Conservation (phyloP, 2,888 invertebrate species). For the Stictocephala bisonia region DNA sequence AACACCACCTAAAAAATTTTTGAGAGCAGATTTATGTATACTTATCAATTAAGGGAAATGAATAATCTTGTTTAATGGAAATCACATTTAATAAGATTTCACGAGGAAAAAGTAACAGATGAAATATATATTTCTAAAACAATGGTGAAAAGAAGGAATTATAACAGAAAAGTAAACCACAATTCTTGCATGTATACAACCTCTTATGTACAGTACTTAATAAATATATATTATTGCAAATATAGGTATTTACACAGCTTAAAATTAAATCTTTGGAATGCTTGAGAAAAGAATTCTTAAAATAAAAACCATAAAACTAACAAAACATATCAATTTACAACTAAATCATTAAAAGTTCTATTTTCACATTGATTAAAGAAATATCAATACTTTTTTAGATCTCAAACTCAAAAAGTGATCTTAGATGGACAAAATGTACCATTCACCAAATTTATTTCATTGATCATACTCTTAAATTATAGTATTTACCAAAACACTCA, state of each 20-base stretch:
- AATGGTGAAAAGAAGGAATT: constrained; percentile 4
- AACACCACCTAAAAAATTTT: too few relatives aligned
- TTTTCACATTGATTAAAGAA: too few relatives aligned
- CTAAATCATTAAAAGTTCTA: too few relatives aligned
- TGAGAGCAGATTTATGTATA: too few relatives aligned
- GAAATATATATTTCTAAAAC: constrained; percentile 16
- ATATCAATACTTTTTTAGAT: too few relatives aligned
- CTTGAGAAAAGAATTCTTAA: constrained; percentile 2
- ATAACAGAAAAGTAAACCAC: constrained; percentile 19
- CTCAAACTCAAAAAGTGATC: too few relatives aligned
- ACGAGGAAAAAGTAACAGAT: constrained; percentile 23
- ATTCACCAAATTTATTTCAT: too few relatives aligned
- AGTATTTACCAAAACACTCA: too few relatives aligned
- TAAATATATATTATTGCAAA: constrained; percentile 34
- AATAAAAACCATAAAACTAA: neutral
- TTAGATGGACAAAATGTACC: too few relatives aligned
- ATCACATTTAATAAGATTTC: constrained; percentile 39
- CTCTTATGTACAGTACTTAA: constrained; percentile 40
- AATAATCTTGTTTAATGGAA: constrained; percentile 8
- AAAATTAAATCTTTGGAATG: constrained; percentile 39
- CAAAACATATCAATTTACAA: neutral
- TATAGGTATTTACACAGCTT: constrained; percentile 26
- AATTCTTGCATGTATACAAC: constrained; percentile 30
- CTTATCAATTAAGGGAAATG: too few relatives aligned
- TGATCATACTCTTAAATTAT: too few relatives aligned